These are phyloP conservation scores for Diplogasteroides magnus DNA, from an alignment of 1,140 invertebrate species.

Conservation along the genomic window DNA sequence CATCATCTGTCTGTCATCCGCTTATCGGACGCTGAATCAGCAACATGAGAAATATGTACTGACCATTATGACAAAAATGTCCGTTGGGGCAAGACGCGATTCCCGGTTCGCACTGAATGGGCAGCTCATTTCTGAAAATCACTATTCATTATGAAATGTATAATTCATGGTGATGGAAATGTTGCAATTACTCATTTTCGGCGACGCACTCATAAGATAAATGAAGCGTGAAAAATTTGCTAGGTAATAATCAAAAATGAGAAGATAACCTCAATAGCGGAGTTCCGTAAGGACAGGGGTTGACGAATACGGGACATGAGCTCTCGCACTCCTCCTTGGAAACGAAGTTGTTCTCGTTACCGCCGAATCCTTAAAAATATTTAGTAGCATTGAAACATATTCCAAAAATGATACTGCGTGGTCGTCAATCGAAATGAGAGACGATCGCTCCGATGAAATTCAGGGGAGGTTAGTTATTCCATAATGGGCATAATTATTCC, in stretches of 20 bases:
- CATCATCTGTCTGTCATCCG: no score
- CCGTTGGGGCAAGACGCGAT: neutral
- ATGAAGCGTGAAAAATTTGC: constrained; percentile 6
- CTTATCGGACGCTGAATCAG: no score
- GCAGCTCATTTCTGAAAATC: neutral
- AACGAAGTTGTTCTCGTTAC: constrained; percentile 47
- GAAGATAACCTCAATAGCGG: constrained; percentile 16
- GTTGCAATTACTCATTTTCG: neutral
- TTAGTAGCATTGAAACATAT: no score
- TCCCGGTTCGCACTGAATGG: neutral
- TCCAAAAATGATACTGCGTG: no score
- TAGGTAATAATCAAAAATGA: neutral
- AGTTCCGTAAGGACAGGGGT: constrained; percentile 42
- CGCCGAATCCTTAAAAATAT: constrained; percentile 22
- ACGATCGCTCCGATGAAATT: no score
- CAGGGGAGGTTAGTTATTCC: no score
- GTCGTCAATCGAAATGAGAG: no score
- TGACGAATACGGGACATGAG: constrained; percentile 31
- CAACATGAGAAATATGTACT: neutral
- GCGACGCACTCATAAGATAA: neutral
- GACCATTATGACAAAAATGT: neutral
- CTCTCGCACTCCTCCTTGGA: constrained; percentile 40
- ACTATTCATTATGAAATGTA: neutral
- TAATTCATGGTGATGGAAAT: neutral
- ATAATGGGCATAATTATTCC: no score